phyloP scores from a whole-genome alignment of 1,140 invertebrate species.

The Platyura marginata region DNA sequence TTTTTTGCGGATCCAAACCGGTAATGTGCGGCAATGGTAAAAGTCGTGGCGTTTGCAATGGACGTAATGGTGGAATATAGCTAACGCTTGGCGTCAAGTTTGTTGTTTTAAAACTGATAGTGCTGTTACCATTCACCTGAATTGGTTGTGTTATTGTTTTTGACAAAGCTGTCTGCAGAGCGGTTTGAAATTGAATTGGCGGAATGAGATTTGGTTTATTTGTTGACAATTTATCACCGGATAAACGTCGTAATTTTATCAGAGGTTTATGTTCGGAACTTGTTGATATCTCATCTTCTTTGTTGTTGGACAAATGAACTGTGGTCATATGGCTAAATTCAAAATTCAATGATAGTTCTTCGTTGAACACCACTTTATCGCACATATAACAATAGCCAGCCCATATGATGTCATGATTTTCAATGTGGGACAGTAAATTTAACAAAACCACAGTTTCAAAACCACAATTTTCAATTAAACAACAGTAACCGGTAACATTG shows the following conservation, averaged over 20 bases:
- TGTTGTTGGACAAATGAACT: slow-evolving; percentile 3
- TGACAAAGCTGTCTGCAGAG: background rate
- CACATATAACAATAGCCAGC: slow-evolving; percentile 11
- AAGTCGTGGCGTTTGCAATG: background rate
- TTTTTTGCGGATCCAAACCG: no score
- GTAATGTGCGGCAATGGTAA: no score
- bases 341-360: background rate
- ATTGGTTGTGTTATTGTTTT: background rate
- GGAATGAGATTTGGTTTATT: background rate
- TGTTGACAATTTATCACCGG: slow-evolving; percentile 15
- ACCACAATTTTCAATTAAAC: background rate
- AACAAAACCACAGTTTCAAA: background rate
- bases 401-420: slow-evolving; percentile 6
- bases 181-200: background rate
- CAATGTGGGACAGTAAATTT: background rate
- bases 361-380: background rate
- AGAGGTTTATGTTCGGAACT: background rate
- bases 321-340: slow-evolving; percentile 7
- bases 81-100: background rate
- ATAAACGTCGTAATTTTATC: slow-evolving; percentile 9
- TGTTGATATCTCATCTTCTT: background rate
- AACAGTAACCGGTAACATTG: background rate
- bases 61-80: background rate
- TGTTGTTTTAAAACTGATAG: background rate
- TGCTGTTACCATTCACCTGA: background rate